Percentiles rank a stretch among this genome's conserved stretches.
Evolutionary conservation across 1,140 invertebrate genomes (phyloP).

Genomic region (Dreissena polymorpha): DNA sequence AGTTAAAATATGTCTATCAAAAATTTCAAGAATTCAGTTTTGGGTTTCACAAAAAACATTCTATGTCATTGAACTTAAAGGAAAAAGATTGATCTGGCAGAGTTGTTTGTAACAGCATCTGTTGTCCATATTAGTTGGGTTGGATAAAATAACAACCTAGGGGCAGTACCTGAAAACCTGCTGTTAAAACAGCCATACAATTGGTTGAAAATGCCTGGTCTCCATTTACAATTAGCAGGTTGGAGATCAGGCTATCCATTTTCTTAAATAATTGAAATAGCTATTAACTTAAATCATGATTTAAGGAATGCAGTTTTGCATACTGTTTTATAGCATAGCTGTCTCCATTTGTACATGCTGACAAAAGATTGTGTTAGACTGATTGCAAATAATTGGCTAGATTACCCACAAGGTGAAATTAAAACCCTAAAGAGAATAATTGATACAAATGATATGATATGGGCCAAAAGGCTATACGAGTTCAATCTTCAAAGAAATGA

Average conservation of each 20-base stretch:
- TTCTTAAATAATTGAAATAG: slow-evolving; percentile 4
- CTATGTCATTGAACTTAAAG: too few species aligned
- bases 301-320: background rate
- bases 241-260: slow-evolving; percentile 6
- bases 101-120: too few species aligned
- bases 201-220: too few species aligned
- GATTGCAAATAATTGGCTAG: slow-evolving; percentile 42
- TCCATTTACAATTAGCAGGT: too few species aligned
- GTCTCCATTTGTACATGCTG: slow-evolving; percentile 30
- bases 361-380: slow-evolving; percentile 42
- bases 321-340: background rate
- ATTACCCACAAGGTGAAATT: slow-evolving; percentile 37
- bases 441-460: slow-evolving; percentile 50
- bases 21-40: too few species aligned
- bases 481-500: slow-evolving; percentile 1
- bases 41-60: too few species aligned
- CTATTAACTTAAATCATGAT: slow-evolving; percentile 43
- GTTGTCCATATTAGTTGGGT: too few species aligned
- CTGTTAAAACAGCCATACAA: too few species aligned
- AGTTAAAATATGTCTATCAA: too few species aligned
- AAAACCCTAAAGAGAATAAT: slow-evolving; percentile 40
- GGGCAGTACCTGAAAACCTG: too few species aligned
- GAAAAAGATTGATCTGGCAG: too few species aligned
- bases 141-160: too few species aligned
- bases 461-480: background rate